These are phyloP conservation scores for Pedicia rivosa DNA, from an alignment of 2,888 invertebrate species.

Conservation along the genomic window DNA sequence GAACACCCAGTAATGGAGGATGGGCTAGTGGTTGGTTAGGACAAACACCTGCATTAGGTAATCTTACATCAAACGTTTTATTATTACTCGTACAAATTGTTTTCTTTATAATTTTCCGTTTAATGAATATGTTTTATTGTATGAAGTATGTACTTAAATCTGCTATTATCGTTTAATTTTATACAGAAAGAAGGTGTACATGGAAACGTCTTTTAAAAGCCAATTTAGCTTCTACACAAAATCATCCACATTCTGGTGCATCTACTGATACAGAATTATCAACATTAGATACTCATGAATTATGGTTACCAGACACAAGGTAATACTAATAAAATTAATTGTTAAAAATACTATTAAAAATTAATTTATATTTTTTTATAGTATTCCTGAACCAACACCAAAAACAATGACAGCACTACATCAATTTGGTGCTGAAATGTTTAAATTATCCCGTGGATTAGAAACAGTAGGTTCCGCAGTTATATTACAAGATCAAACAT, in stretches of 20 bases:
- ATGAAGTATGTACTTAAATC: not conserved
- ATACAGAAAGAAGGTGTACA: slow-evolving; percentile 54
- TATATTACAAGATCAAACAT: not conserved
- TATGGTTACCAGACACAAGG: slow-evolving; percentile 61
- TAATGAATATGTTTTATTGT: too few relatives aligned
- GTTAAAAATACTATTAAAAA: not conserved
- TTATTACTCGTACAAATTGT: not conserved
- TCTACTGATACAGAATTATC: slow-evolving; percentile 76
- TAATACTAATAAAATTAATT: slow-evolving; percentile 16
- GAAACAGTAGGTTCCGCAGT: slow-evolving; percentile 41
- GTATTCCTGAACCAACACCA: slow-evolving; percentile 54
- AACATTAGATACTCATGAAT: slow-evolving; percentile 65
- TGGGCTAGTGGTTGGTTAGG: slow-evolving; percentile 67
- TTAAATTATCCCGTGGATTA: slow-evolving; percentile 63
- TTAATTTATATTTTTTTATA: slow-evolving; percentile 14
- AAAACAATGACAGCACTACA: slow-evolving; percentile 73
- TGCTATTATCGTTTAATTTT: not conserved
- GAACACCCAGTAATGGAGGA: slow-evolving; percentile 12
- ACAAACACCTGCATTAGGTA: slow-evolving; percentile 37
- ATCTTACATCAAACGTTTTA: slow-evolving; percentile 11
- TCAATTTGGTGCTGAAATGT: slow-evolving; percentile 75
- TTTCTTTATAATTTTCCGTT: not conserved
- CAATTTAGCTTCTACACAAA: slow-evolving; percentile 36
- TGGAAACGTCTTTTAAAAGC: slow-evolving; percentile 54
- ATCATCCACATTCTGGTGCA: slow-evolving; percentile 52